Conservation (phyloP, 2,888 invertebrate species). For the Macroteleia sp. region DNA sequence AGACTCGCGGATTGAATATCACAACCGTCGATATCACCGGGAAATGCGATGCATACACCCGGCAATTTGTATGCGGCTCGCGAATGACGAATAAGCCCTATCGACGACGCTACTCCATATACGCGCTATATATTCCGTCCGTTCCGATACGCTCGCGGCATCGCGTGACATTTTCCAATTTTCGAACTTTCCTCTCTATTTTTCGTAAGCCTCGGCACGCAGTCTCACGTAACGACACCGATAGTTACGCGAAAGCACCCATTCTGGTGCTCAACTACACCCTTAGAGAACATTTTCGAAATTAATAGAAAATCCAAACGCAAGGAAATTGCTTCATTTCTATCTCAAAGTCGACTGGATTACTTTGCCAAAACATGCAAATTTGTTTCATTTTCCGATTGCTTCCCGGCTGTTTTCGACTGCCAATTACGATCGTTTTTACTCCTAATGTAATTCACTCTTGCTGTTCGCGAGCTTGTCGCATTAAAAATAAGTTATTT, state of each 20-base stretch:
- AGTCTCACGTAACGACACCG: conserved; percentile 23
- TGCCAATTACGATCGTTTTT: conserved; percentile 15
- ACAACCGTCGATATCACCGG: conserved; percentile 38
- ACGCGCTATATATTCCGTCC: conserved; percentile 29
- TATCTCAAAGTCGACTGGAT: conserved; percentile 29
- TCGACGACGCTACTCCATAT: conserved; percentile 45
- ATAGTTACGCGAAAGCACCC: conserved; percentile 25
- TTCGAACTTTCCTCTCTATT: conserved; percentile 49
- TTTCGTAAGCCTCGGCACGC: conserved; percentile 54
- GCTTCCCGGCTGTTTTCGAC: conserved; percentile 9
- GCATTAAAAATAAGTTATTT: too few relatives aligned
- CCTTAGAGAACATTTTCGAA: conserved; percentile 30
- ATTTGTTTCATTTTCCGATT: conserved; percentile 2
- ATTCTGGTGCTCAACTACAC: conserved; percentile 29
- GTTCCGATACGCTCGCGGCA: conserved; percentile 41
- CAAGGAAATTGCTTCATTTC: conserved; percentile 39
- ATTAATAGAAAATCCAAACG: conserved; percentile 46
- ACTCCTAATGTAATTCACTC: too few relatives aligned
- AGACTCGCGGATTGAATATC: conserved; percentile 61
- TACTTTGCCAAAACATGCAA: conserved; percentile 26
- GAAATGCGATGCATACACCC: conserved; percentile 47
- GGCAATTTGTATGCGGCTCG: conserved; percentile 61
- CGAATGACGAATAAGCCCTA: conserved; percentile 58
- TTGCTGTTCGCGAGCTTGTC: too few relatives aligned
- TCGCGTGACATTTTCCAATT: conserved; percentile 63